phyloP scores from a whole-genome alignment of 1,140 invertebrate species.

The Pachyrhynchus sulphureomaculatus region DNA sequence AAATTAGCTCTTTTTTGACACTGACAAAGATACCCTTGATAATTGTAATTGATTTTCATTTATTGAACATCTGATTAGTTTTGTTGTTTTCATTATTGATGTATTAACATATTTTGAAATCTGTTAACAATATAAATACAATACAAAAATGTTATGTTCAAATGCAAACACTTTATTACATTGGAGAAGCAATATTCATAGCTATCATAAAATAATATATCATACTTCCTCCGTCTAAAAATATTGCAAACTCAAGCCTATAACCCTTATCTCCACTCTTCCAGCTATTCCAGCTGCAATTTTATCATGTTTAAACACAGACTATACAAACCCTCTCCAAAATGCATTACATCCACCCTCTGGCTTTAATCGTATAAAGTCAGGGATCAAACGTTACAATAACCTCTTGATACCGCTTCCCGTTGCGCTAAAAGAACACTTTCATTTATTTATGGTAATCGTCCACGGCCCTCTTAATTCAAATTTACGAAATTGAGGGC shows the following conservation, averaged over 20 bases:
- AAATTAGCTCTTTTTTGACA: too few relatives aligned
- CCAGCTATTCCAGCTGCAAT: slow-evolving; percentile 1
- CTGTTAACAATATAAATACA: too few relatives aligned
- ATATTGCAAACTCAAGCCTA: neutral
- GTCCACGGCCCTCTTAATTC: slow-evolving; percentile 22
- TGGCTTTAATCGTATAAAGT: slow-evolving; percentile 24
- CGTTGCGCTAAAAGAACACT: slow-evolving; percentile 30
- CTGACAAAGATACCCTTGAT: too few relatives aligned
- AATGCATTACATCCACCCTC: slow-evolving; percentile 16
- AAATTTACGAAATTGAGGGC: slow-evolving; percentile 9
- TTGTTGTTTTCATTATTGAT: too few relatives aligned
- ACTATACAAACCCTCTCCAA: neutral
- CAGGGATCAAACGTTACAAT: slow-evolving; percentile 24
- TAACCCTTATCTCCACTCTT: slow-evolving; percentile 8
- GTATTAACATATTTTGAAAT: too few relatives aligned
- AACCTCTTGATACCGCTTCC: slow-evolving; percentile 26
- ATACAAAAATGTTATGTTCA: too few relatives aligned
- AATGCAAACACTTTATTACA: too few relatives aligned
- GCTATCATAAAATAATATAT: too few relatives aligned
- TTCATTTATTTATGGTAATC: slow-evolving; percentile 45
- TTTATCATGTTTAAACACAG: slow-evolving; percentile 9
- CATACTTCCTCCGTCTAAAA: too few relatives aligned
- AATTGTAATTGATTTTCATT: too few relatives aligned
- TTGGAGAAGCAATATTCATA: too few relatives aligned
- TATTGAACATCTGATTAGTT: too few relatives aligned